Base-by-base conservation (phyloP, 2,888 invertebrate genomes). In the Sarcophaga subvicina region DNA sequence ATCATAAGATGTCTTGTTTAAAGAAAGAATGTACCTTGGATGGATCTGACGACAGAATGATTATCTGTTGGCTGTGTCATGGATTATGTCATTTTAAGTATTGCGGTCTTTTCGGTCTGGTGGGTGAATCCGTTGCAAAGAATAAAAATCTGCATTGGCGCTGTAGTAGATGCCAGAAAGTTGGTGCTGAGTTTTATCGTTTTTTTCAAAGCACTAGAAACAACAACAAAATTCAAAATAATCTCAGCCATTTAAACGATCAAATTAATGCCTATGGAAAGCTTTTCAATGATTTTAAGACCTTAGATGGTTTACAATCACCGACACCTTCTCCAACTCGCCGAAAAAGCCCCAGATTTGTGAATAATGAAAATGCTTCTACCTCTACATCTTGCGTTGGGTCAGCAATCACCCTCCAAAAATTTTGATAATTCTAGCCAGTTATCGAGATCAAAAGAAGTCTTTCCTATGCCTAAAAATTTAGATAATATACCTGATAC, bases 41-140 rank as follows among this genome's bases (percentile, higher is more conserved):
- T 27, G 20, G 62, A 20, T n/a, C 17, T 62, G 62, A n/a, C 8
- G 17, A n/a, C 17, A 62, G 62, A 62, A 62, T n/a, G 62, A 20
- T n/a, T 62, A 62, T 62, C 20, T 62, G 62, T 62, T 62, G 62
- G 22, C 62, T 14, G 14, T 62, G 17, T n/a, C 62, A 62, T 62
- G 62, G 62, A 10, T 62, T 62, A 62, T 62, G 6, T n/a, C 62
- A 20, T n/a, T 62, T n/a, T n/a, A 62, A 62, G 6, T 62, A 22
- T n/a, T n/a, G 62, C 20, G 62, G 22, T 62, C 62, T 62, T 3
- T 20, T 6, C 2, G 62, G 62, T 62, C 25, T 25, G 25, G 25
- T 22, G 22, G 22, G 22, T 22, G 22, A 22, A 22, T 22, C 22
- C 22, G 22, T 22, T 22, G 22, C 22, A 22, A 22, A 22, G 22